Conservation (phyloP, 2,888 invertebrate genomes). For the Parnassius mnemosyne region DNA sequence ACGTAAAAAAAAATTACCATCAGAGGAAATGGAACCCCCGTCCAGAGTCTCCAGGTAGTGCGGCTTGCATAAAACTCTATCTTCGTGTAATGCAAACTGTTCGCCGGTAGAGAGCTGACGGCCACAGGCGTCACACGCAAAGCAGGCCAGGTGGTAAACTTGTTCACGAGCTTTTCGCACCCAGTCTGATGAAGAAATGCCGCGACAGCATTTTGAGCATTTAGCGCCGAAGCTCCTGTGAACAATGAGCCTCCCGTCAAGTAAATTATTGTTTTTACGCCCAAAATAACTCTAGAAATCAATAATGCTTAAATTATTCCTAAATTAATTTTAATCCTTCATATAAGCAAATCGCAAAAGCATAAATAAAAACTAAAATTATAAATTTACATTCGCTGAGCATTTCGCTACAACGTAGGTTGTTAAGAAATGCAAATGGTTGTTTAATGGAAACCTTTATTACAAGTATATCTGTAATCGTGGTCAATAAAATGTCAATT, state of each 20-base stretch:
- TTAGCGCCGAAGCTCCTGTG: slow-evolving; percentile 96
- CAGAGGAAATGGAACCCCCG: slow-evolving; percentile 93
- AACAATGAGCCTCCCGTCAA: slow-evolving; percentile 28
- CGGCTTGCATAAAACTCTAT: slow-evolving; percentile 96
- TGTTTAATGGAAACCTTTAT: background rate
- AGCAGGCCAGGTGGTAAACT: slow-evolving; percentile 99
- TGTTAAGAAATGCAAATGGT: background rate
- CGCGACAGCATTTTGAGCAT: slow-evolving; percentile 96
- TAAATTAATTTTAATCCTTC: too few species aligned
- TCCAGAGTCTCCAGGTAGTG: slow-evolving; percentile 98
- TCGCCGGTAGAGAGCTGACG: slow-evolving; percentile 96
- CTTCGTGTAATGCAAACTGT: slow-evolving; percentile 98
- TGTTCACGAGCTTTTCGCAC: slow-evolving; percentile 96
- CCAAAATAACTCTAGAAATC: background rate
- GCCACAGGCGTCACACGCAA: slow-evolving; percentile 98
- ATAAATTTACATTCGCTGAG: slow-evolving; percentile 13
- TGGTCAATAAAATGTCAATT: slow-evolving; percentile 10
- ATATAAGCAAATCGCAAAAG: background rate
- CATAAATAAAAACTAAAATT: background rate
- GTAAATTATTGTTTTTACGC: slow-evolving; percentile 3
- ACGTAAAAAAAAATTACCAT: slow-evolving; percentile 81
- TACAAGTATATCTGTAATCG: background rate
- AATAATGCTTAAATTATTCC: background rate
- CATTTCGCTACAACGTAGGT: slow-evolving; percentile 5
- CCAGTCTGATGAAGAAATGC: slow-evolving; percentile 98